Evolutionary conservation across 2,888 invertebrate species (phyloP).

Genomic region (Calephelis perditalis): DNA sequence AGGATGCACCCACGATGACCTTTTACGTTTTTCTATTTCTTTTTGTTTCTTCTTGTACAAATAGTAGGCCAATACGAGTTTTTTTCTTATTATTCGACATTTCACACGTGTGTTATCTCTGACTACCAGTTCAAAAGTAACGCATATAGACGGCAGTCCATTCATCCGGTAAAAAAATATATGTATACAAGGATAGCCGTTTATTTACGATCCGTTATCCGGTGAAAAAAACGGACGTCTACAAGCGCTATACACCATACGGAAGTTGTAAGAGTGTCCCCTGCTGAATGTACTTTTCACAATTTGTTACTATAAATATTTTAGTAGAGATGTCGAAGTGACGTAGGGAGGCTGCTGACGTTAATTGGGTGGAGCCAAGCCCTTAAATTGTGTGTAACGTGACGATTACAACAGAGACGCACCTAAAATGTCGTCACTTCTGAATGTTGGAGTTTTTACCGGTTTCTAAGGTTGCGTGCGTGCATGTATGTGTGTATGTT

Average conservation of each 20-base stretch:
- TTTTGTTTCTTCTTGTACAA: slow-evolving; percentile 35
- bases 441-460: too few relatives aligned
- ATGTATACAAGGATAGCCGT: slow-evolving; percentile 25
- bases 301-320: too few relatives aligned
- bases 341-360: too few relatives aligned
- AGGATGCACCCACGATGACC: slow-evolving; percentile 35
- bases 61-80: slow-evolving; percentile 31
- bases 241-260: slow-evolving; percentile 20
- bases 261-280: too few relatives aligned
- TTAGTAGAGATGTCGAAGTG: too few relatives aligned
- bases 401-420: too few relatives aligned
- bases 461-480: too few relatives aligned
- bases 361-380: too few relatives aligned
- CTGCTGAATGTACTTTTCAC: too few relatives aligned
- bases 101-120: slow-evolving; percentile 27
- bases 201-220: slow-evolving; percentile 25
- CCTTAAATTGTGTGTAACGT: too few relatives aligned
- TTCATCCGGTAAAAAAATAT: slow-evolving; percentile 30
- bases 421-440: too few relatives aligned
- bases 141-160: slow-evolving; percentile 30
- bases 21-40: slow-evolving; percentile 33
- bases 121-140: slow-evolving; percentile 19
- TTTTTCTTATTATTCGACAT: slow-evolving; percentile 31
- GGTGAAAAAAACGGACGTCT: slow-evolving; percentile 16
- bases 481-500: too few relatives aligned